Evolutionary conservation across 2,113 vertebrate genomes (phyloP), one percentile per base, ranked within the genome.

Genomic region (Lasiurus cinereus): DNA sequence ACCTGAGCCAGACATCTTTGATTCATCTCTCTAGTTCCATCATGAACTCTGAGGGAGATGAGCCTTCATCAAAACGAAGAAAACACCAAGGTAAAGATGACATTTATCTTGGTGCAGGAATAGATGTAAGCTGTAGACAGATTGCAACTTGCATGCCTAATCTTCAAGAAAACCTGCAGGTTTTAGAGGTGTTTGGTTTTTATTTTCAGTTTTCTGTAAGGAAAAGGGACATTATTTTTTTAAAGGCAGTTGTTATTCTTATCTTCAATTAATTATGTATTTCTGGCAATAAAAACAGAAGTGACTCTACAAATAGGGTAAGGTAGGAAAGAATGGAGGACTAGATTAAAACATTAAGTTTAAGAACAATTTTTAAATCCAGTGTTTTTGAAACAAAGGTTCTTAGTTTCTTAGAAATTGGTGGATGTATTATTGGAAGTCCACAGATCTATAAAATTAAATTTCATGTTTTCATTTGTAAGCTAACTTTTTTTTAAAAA

Each of bases 31-130:
- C 98, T 72, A 90, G 96, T 50, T 96, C 95, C 91, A 97, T 96
- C 90, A 98, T 99, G 99, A 98, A 98, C 93, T 94, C 94, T 48
- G 97, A 98, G 15, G 98, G 97, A 95, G 97, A 97, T 94, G 98
- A 98, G 66, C 99, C 99, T 56, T 96, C 98, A 21, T 95, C 94
- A 50, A 99, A 99, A 97, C 98, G 98, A 92, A 98, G 98, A 95
- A 99, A 98, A 95, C 95, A 97, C 16, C 78, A 91, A 50, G 97
- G 97, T 94, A 98, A 98, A 93, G 90, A 77, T 33, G 93, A 66
- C 90, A 2, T 88, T 87, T 94, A 62, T 96, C 93, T 95, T 95
- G 95, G 95, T 82, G 95, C 78, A 93, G 96, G 96, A 91, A 39
- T 79, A 54, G 83, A 91, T 3, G 27, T 84, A 5, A 83, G 67